Conservation (phyloP, 1,140 invertebrate species). For the Hirudo medicinalis region DNA sequence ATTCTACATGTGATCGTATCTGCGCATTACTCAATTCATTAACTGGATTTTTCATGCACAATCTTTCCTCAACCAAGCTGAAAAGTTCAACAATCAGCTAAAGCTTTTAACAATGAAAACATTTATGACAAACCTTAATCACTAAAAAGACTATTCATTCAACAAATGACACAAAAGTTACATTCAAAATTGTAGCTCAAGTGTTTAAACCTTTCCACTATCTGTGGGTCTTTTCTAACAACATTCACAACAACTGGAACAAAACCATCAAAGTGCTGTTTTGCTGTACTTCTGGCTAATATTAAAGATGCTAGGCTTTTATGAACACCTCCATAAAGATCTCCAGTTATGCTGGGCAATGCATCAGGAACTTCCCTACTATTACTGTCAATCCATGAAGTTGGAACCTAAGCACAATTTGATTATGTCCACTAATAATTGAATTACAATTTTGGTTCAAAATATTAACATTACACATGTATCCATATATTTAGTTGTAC, state of each 20-base stretch:
- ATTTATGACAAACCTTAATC: too few relatives aligned
- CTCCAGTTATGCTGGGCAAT: too few relatives aligned
- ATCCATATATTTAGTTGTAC: too few relatives aligned
- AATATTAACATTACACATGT: too few relatives aligned
- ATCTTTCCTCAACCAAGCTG: constrained; percentile 14
- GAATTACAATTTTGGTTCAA: too few relatives aligned
- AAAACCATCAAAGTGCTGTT: constrained; percentile 2
- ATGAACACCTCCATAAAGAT: neutral
- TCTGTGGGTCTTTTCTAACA: constrained; percentile 13
- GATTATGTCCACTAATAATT: too few relatives aligned
- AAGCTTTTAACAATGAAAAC: neutral
- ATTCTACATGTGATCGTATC: too few relatives aligned
- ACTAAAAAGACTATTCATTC: neutral
- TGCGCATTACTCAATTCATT: neutral
- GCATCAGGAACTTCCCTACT: too few relatives aligned
- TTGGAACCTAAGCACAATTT: too few relatives aligned
- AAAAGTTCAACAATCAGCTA: constrained; percentile 21
- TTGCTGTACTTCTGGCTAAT: neutral
- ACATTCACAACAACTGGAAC: neutral
- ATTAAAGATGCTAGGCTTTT: neutral
- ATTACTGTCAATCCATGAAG: too few relatives aligned
- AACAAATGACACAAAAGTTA: constrained; percentile 12
- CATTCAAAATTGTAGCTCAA: constrained; percentile 12
- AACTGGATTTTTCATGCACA: constrained; percentile 7
- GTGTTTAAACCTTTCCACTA: constrained; percentile 21